These are phyloP conservation scores for Yponomeuta malinellus DNA, from an alignment of 2,888 invertebrate genomes.

Conservation along the genomic window DNA sequence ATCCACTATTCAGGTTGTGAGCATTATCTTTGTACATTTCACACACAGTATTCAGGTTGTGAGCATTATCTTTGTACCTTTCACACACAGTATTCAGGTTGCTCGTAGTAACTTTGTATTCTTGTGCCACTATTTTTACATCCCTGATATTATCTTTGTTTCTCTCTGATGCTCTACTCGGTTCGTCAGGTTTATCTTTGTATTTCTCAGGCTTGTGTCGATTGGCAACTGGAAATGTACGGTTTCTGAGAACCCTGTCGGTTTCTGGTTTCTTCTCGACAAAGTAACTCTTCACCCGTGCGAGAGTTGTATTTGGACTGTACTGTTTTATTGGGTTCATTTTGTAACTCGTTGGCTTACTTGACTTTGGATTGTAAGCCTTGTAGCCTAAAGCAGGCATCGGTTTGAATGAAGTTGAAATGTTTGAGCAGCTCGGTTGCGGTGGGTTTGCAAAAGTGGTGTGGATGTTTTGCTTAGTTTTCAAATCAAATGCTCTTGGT, in stretches of 20 bases:
- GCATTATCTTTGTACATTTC: too few relatives aligned
- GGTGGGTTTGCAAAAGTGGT: neutral
- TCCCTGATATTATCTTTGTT: too few relatives aligned
- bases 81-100: too few relatives aligned
- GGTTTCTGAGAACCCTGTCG: conserved; percentile 50
- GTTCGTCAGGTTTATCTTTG: neutral
- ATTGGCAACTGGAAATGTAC: conserved; percentile 11
- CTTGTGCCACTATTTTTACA: too few relatives aligned
- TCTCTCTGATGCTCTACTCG: too few relatives aligned
- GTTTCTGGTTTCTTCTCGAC: conserved; percentile 24
- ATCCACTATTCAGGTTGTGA: too few relatives aligned
- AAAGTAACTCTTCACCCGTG: conserved; percentile 12
- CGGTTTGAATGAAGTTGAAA: neutral
- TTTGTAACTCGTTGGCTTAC: neutral
- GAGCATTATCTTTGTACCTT: too few relatives aligned
- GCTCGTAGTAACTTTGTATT: too few relatives aligned
- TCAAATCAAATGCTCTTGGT: neutral
- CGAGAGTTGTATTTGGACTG: neutral
- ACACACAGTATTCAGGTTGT: too few relatives aligned
- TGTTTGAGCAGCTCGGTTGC: neutral
- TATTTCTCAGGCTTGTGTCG: neutral
- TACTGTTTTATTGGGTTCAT: neutral
- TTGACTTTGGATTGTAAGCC: neutral
- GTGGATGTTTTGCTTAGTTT: neutral
- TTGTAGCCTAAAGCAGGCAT: neutral